phyloP scores from a whole-genome alignment of 2,888 invertebrate genomes.

The Brachyopa scutellaris region DNA sequence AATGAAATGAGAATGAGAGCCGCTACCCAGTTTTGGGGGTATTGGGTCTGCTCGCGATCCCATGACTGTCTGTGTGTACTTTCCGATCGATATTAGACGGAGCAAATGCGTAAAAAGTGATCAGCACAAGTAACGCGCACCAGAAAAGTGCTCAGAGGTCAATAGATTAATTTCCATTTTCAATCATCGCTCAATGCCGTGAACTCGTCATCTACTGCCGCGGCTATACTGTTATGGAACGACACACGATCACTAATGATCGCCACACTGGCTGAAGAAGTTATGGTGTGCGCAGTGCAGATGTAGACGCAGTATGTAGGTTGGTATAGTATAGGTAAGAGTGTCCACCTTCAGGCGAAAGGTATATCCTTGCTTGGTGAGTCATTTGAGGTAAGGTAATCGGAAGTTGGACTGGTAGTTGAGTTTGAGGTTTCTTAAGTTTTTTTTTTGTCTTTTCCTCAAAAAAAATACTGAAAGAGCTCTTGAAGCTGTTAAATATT shows the following conservation, averaged over 20 bases:
- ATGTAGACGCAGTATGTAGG: no score
- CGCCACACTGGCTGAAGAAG: slow-evolving; percentile 5
- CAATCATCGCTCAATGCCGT: slow-evolving; percentile 63
- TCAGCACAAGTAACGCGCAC: slow-evolving; percentile 40
- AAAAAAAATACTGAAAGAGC: neutral
- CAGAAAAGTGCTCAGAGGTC: slow-evolving; percentile 48
- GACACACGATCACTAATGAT: slow-evolving; percentile 18
- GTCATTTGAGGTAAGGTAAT: slow-evolving; percentile 11
- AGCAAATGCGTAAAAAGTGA: slow-evolving; percentile 34
- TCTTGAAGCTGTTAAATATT: slow-evolving; percentile 19
- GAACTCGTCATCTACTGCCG: slow-evolving; percentile 51
- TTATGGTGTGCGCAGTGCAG: neutral
- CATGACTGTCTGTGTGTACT: slow-evolving; percentile 1
- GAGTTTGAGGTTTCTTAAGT: neutral
- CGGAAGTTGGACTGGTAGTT: neutral
- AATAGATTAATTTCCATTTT: slow-evolving; percentile 70
- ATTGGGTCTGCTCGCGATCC: slow-evolving; percentile 9
- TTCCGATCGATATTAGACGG: slow-evolving; percentile 29
- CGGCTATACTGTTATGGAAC: slow-evolving; percentile 19
- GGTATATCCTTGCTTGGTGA: slow-evolving; percentile 26
- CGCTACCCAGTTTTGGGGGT: slow-evolving; percentile 34
- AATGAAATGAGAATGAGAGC: slow-evolving; percentile 47
- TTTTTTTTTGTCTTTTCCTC: neutral
- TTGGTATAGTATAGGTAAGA: neutral
- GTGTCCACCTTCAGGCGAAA: neutral